Evolutionary conservation across 2,888 invertebrate genomes (phyloP), one percentile per base, ranked within the genome.

Genomic region (Halictus quadricinctus): DNA sequence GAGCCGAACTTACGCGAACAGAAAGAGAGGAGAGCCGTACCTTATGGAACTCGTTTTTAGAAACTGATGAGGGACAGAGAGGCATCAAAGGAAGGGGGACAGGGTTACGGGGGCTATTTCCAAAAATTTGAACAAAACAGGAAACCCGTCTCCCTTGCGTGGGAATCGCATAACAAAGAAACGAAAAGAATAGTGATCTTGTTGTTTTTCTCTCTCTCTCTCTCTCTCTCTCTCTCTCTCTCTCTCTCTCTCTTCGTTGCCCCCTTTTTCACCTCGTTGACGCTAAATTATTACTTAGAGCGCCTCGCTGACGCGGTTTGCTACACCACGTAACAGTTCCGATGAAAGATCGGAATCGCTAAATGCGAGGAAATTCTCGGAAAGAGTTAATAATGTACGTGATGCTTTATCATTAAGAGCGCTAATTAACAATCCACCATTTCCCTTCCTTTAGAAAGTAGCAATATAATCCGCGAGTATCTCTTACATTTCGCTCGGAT

Each of bases 51-150:
- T 70, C 60, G 85, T 86, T 86, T 80, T 78, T 41, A 73, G 73
- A 69, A 72, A 29, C 58, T n/a, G 64, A 64, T 15, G 64, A 18
- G 60, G 29, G 50, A 80, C 25, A 75, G 78, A 80, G 43, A 3
- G 64, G 29, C 64, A 64, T 29, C 64, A 36, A 29, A 18, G 64
- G 64, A 29, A 18, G 64, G 64, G 64, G 64, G 18, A 64, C 64
- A 79, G 81, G 85, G 81, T 85, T 74, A 54, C 58, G 64, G 77
- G 41, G 72, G 25, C 75, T 36, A 69, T 81, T 86, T 84, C 79
- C 81, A 79, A 86, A 86, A 86, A 84, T 85, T 80, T 72, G 46
- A 84, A 78, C 85, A 75, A 75, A 85, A 78, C 77, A 64, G 60
- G 18, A 29, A 36, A 58, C 70, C 76, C 58, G 54, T 64, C 60